Evolutionary conservation across 2,113 vertebrate genomes (phyloP), one percentile per base, ranked within the genome.

Genomic region (Pogona vitticeps): DNA sequence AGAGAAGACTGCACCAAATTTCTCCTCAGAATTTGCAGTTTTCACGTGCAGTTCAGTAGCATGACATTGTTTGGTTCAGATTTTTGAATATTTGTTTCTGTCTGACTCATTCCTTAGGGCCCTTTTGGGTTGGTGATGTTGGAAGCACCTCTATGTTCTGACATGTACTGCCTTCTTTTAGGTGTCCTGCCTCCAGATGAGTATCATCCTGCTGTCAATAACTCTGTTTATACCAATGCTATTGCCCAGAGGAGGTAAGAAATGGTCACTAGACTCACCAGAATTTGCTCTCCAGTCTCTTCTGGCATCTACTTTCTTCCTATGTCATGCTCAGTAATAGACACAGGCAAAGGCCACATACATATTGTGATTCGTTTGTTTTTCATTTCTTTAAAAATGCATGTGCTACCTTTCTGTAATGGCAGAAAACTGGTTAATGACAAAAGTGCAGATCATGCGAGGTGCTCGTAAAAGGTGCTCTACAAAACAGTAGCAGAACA

Each of bases 131-230:
- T 4, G 0, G 17, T 6, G 1, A 8, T n/a, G 23, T 33, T 0
- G 12, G 13, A 3, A 0, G 15, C 80, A 58, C 82, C 75, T 63
- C n/a, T 14, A n/a, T 0, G 2, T 59, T 33, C 52, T 2, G 0
- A 80, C 40, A 67, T 7, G 59, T 85, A n/a, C 42, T 80, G 70
- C 88, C 59, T 84, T 15, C 76, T 91, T 88, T 31, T 89, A 99
- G 99, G 97, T 93, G 98, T 99, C 90, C 98, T 99, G 96, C 98
- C 98, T 38, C 99, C 99, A 0, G 99, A 99, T 12, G 99, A 99
- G 88, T 98, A 98, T 90, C 97, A 99, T 58, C 68, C 82, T 70
- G 95, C 85, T 20, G 96, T 99, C 0, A 94, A 97, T 91, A 97
- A 99, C 96, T 99, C 98, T 0, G 98, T 96, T 21, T 99, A 98